Conservation (phyloP, 2,113 vertebrate genomes). For the Atrichornis clamosus region DNA sequence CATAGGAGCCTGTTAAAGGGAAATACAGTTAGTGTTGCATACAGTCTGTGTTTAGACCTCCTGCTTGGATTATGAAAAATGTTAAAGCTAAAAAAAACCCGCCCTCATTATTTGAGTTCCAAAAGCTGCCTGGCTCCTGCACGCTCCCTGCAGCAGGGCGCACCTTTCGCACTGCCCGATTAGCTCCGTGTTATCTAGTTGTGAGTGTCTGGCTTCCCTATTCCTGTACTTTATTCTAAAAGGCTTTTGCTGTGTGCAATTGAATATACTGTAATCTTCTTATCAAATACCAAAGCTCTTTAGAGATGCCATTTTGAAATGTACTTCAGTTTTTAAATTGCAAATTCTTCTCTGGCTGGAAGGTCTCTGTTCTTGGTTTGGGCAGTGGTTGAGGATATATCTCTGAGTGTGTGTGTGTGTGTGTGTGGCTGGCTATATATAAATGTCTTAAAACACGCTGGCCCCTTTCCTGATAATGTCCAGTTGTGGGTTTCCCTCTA, state of each 20-base stretch:
- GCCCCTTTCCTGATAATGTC: not conserved
- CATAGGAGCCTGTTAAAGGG: slow-evolving; percentile 50
- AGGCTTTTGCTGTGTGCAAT: slow-evolving; percentile 41
- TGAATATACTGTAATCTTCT: slow-evolving; percentile 63
- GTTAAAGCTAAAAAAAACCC: slow-evolving; percentile 15
- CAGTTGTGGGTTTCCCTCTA: not conserved
- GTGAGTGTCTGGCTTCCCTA: slow-evolving; percentile 9
- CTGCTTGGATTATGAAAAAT: slow-evolving; percentile 40
- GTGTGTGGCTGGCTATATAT: not conserved
- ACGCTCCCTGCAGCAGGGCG: not conserved
- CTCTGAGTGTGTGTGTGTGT: not conserved
- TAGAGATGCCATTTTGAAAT: slow-evolving; percentile 61
- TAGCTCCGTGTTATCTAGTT: slow-evolving; percentile 42
- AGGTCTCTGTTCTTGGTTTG: not conserved
- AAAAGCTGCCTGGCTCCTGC: slow-evolving; percentile 16
- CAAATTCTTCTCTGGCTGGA: slow-evolving; percentile 35
- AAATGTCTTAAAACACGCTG: not conserved
- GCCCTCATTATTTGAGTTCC: slow-evolving; percentile 8
- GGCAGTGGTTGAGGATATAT: not conserved
- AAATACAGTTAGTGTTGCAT: slow-evolving; percentile 49
- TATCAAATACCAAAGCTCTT: slow-evolving; percentile 57
- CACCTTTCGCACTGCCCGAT: slow-evolving; percentile 26
- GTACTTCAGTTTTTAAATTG: slow-evolving; percentile 45
- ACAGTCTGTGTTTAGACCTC: slow-evolving; percentile 56
- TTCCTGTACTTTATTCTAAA: slow-evolving; percentile 53